Evolutionary conservation across 2,888 invertebrate species (phyloP), one percentile per base, ranked within the genome.

Genomic region (Achlya flavicornis): DNA sequence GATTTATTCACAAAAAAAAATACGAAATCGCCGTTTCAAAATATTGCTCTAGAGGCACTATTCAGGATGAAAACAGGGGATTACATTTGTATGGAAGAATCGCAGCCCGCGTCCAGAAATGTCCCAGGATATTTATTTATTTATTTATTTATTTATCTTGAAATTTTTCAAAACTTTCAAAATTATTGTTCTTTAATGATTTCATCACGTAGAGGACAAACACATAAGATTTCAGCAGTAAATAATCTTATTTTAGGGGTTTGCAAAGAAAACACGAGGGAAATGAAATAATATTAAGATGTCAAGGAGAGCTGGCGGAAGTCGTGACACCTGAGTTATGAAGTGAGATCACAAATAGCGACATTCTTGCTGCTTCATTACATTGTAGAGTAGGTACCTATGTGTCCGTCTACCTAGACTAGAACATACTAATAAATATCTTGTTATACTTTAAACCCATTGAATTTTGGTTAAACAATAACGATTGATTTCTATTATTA

Each of bases 321-420:
- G 70, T 66, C 67, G 12, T 61, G 67, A 65, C 71, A 70, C 67
- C 69, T 70, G 71, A 71, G 57, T 71, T 67, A 67, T 68, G 67
- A 65, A 46, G 57, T 58, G 63, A 41, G 41, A 12, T 41, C 61
- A 57, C 57, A 60, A 63, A 62, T 59, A 48, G 57, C 63, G 33
- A 61, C 65, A 61, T 61, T 64, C 63, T 61, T 61, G 26, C 38
- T n/a, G 48, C 26, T 57, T 38, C 16, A 59, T 59, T 59, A 38
- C 38, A 59, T 16, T 38, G n/a, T 35, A 11, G 14, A 6, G n/a
- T 35, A 11, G 14, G 11, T 35, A 35, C 7, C 35, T 35, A 1
- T 33, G 58, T 59, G 35, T 58, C 14, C 33, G 32, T 58, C n/a
- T 53, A 10, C 3, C 14, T 26, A 26, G 26, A 26, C 26, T 26